Base-by-base conservation (phyloP, 2,113 vertebrate species). In the Plecturocebus donacophilus region DNA sequence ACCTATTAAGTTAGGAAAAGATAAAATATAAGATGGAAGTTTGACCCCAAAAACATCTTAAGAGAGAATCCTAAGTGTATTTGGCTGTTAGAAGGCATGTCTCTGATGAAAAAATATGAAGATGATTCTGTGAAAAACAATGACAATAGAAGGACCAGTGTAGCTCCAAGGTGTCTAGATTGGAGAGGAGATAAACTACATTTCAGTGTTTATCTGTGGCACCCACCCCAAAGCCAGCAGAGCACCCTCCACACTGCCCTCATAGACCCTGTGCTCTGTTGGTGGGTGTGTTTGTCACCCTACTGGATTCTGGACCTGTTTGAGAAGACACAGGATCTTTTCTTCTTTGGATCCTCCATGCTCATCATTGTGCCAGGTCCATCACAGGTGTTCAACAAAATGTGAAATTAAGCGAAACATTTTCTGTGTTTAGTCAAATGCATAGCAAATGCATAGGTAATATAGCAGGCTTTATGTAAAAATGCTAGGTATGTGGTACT, bases 381-480 rank as follows among this genome's bases (percentile, higher is more conserved):
- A 84, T 40, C 23, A 0, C 76, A 95, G 75, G 70, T 92, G 87
- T 95, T 95, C 93, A 70, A 13, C 49, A 68, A 84, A 87, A 86
- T 84, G 75, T 76, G 87, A 64, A 66, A 58, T 80, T 73, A 47
- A 95, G 87, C 54, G 40, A 71, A 97, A 92, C 47, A 42, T 70
- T 49, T 93, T 91, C 95, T 95, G 85, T 94, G 49, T 95, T 98
- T 98, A 96, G 82, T n/a, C 97, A 87, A 70, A 98, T 94, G 94
- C 27, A 11, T 94, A 97, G 87, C 80, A 90, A 77, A 68, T 77
- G 70, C 68, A 96, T 82, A 97, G 93, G 1, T 96, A 94, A 97
- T 98, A 98, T 35, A 95, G 64, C 19, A 91, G 92, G 35, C 81
- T 94, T 98, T 97, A 79, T 85, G 87, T 81, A 97, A 98, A 96